Percentiles rank a stretch among this genome's conserved stretches.
Evolutionary conservation across 2,888 invertebrate genomes (phyloP).

Genomic region (Trichopoda pennipes): DNA sequence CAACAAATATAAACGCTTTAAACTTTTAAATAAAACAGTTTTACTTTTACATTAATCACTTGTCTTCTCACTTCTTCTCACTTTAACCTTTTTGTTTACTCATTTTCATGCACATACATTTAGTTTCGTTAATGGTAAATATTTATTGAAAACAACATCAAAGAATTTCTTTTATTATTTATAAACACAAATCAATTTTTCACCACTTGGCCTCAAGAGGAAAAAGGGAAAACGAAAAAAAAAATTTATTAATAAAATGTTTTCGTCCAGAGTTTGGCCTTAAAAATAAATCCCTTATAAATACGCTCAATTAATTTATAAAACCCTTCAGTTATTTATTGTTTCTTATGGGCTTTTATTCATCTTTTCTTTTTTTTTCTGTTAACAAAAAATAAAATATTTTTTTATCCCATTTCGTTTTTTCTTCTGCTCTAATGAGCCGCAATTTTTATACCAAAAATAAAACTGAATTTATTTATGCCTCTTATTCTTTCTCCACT

Average conservation of each 20-base stretch:
- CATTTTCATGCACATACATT: too few relatives aligned
- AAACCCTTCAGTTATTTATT: constrained; percentile 41
- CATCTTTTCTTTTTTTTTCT: background rate
- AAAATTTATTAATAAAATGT: constrained; percentile 36
- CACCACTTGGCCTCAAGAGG: background rate
- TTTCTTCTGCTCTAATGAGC: constrained; percentile 42
- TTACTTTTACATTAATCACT: too few relatives aligned
- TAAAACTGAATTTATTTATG: constrained; percentile 20
- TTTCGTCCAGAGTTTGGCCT: constrained; percentile 11
- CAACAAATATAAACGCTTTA: too few relatives aligned
- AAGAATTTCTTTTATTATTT: too few relatives aligned
- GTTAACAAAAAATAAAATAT: too few relatives aligned
- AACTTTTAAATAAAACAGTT: too few relatives aligned
- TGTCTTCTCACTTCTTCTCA: too few relatives aligned
- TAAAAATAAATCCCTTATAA: constrained; percentile 26
- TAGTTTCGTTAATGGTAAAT: too few relatives aligned
- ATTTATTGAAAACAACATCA: too few relatives aligned
- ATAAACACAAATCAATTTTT: background rate
- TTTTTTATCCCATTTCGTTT: background rate
- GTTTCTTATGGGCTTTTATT: constrained; percentile 1
- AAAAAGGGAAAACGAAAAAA: constrained; percentile 12
- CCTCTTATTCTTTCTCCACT: background rate
- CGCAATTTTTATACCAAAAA: constrained; percentile 16
- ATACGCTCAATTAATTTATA: constrained; percentile 51
- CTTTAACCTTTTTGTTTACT: too few relatives aligned